Percentiles rank a stretch among this genome's conserved stretches.
phyloP scores from a whole-genome alignment of 2,113 vertebrate genomes.

The Cyprinodon tularosa region DNA sequence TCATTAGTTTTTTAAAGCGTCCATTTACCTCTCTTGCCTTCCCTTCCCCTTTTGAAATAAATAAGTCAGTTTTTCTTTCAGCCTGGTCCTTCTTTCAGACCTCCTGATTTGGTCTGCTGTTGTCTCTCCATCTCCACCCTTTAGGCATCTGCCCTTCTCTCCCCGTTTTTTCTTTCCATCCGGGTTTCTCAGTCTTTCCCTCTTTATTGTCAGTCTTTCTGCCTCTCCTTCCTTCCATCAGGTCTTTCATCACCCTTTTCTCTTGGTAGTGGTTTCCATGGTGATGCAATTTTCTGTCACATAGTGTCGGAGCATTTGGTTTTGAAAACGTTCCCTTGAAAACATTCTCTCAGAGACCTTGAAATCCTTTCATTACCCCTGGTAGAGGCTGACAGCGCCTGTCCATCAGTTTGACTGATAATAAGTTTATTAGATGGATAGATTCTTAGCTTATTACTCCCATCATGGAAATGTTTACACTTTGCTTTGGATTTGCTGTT shows the following conservation, averaged over 20 bases:
- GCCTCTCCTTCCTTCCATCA: slow-evolving; percentile 27
- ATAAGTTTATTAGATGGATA: slow-evolving; percentile 43
- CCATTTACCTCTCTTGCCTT: too few species aligned
- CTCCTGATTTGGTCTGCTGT: slow-evolving; percentile 39
- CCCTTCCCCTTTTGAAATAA: background rate
- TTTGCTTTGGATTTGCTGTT: slow-evolving; percentile 34
- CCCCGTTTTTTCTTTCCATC: background rate
- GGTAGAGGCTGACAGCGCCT: slow-evolving; percentile 36
- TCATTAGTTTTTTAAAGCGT: too few species aligned
- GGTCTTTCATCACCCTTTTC: slow-evolving; percentile 51
- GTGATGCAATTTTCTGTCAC: slow-evolving; percentile 73
- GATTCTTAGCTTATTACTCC: slow-evolving; percentile 38
- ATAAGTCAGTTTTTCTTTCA: slow-evolving; percentile 12
- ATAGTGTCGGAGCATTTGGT: slow-evolving; percentile 60
- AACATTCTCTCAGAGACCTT: slow-evolving; percentile 61
- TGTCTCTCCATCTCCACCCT: slow-evolving; percentile 30
- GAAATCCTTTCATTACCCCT: slow-evolving; percentile 46
- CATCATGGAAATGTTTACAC: slow-evolving; percentile 36
- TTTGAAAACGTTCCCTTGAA: slow-evolving; percentile 41
- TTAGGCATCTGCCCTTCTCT: slow-evolving; percentile 44
- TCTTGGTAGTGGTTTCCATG: slow-evolving; percentile 77
- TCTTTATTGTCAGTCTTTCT: slow-evolving; percentile 6
- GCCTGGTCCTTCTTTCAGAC: slow-evolving; percentile 48
- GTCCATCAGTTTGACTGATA: slow-evolving; percentile 49
- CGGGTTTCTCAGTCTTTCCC: slow-evolving; percentile 1